Base-by-base conservation (phyloP, 2,797 vertebrate genomes). In the Catostomus latipinnis region DNA sequence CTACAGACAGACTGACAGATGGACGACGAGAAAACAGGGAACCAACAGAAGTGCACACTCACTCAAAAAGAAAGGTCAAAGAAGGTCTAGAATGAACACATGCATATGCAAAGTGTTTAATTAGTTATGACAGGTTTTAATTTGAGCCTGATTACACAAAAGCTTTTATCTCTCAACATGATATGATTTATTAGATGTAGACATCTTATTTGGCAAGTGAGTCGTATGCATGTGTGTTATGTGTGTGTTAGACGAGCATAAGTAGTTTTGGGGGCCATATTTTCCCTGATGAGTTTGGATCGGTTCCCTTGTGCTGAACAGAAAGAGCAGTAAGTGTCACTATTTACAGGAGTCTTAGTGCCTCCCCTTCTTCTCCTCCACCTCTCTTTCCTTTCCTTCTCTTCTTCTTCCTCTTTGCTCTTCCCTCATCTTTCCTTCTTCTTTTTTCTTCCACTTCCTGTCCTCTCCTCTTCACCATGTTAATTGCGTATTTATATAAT, bases 1-100 rank as follows among this genome's bases (percentile, higher is more conserved):
- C 84, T 89, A 91, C 90, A 93, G 91, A 90, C 88, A 91, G 88
- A 92, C 86, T 88, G 90, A 91, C 93, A 93, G 92, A 93, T 94
- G 92, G 91, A 93, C 92, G 90, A 91, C 92, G 82, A 88, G 89
- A 66, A 76, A 63, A 22, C 63, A 77, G 12, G 63, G 62, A 82
- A 63, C 49, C 34, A 11, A 54, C 13, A 54, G n/a, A 79, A 56
- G 58, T 65, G 84, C 46, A 60, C 16, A 46, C 14, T 3, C 68
- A 53, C 62, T 57, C 67, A 53, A 65, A 71, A 16, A 73, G 70
- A 80, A 67, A 80, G 70, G 62, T 74, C 70, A 58, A 43, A 13
- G 16, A 50, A 79, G 46, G 10, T 67, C 48, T 66, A 13, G 61
- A 72, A 72, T n/a, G 14, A 16, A 50, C 16, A 76, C 6, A 57